Conservation (phyloP, 2,888 invertebrate species). For the Mesoligia furuncula region DNA sequence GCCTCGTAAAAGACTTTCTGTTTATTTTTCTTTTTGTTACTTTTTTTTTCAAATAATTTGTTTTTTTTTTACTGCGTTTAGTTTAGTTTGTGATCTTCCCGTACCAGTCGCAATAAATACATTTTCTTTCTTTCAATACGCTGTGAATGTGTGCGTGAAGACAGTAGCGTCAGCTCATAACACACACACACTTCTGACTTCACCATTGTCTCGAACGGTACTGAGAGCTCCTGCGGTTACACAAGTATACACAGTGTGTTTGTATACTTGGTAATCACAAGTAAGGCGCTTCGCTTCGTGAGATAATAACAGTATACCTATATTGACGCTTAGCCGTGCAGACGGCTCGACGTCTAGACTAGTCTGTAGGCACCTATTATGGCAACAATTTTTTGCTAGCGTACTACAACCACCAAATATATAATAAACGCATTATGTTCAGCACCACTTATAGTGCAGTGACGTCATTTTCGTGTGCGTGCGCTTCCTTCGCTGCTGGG, state of each 20-base stretch:
- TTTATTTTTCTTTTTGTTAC: too few species aligned
- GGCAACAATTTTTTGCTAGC: background rate
- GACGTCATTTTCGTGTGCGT: constrained; percentile 83
- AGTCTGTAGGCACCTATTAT: background rate
- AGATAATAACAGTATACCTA: background rate
- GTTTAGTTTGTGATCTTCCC: too few species aligned
- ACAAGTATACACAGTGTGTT: background rate
- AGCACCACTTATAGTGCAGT: constrained; percentile 71
- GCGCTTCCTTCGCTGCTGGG: constrained; percentile 78
- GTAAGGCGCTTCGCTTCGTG: background rate
- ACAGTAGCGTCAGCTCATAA: background rate
- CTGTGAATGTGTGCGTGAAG: background rate
- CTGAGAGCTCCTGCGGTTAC: background rate
- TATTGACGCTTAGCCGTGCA: background rate
- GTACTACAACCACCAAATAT: background rate
- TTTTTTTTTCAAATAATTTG: too few species aligned
- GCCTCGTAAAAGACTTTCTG: too few species aligned
- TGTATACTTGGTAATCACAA: background rate
- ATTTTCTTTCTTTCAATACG: background rate
- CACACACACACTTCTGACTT: background rate
- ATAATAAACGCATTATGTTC: background rate
- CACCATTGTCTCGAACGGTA: background rate
- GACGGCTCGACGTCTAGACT: background rate
- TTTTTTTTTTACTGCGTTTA: too few species aligned
- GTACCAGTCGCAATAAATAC: too few species aligned